phyloP scores from a whole-genome alignment of 2,113 vertebrate species.

The Heliornis fulica region DNA sequence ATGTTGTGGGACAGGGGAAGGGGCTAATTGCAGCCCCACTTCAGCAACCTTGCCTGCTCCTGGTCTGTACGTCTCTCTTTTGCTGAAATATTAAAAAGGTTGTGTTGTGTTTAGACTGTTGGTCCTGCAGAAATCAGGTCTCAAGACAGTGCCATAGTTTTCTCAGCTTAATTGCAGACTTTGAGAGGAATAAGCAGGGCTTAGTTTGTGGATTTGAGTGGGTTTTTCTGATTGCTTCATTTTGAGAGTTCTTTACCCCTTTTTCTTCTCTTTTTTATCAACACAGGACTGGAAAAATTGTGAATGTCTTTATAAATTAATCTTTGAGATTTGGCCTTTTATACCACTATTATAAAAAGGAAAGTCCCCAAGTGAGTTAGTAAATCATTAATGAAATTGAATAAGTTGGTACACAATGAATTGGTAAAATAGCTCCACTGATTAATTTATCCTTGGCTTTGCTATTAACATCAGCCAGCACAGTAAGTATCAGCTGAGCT shows the following conservation, averaged over 20 bases:
- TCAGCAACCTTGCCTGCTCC: not conserved
- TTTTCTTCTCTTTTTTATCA: not conserved
- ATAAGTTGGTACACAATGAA: not conserved
- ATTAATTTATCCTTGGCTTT: constrained; percentile 10
- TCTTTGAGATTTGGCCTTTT: not conserved
- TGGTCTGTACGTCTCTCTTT: not conserved
- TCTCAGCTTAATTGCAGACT: not conserved
- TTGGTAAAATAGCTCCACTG: not conserved
- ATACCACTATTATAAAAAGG: not conserved
- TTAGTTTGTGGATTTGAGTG: not conserved
- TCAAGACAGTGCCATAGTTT: not conserved
- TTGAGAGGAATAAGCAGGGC: not conserved
- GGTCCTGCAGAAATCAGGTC: not conserved
- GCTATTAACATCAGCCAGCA: not conserved
- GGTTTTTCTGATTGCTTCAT: accelerated
- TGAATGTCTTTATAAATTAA: not conserved
- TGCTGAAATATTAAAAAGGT: not conserved
- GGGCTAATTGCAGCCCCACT: not conserved
- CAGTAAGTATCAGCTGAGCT: not conserved
- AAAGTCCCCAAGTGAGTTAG: not conserved
- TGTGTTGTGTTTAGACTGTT: not conserved
- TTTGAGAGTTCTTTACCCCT: not conserved
- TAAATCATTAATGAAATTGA: constrained; percentile 3
- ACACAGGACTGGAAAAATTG: not conserved
- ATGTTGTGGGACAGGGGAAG: accelerated